Evolutionary conservation across 2,888 invertebrate species (phyloP), one percentile per base, ranked within the genome.

Genomic region (Ditylenchus weischeri): DNA sequence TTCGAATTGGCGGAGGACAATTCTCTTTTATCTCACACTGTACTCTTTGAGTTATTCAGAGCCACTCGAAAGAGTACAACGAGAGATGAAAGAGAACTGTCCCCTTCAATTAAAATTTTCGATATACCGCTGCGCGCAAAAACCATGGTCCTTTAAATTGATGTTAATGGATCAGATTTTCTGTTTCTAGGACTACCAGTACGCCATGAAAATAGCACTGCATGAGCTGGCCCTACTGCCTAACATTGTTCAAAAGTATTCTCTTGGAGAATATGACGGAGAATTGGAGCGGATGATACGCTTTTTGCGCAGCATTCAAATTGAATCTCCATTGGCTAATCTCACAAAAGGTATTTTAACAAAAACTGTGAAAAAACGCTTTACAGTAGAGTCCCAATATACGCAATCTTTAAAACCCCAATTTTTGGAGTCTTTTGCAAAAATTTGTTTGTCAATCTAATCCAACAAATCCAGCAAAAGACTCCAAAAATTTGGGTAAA

Each of bases 291-390:
- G 68, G 48, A 69, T 79, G 72, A 64, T 79, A 21, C 67, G 69
- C 15, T 79, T 80, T 65, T 65, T 80, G 35, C 64, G 69, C 23
- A 68, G 66, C 49, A 70, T 76, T 13, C 74, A 78, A 47, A 70
- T 77, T 38, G 71, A 72, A 43, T 75, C 76, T 5, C 77, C 79
- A 11, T 57, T 79, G 57, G 70, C 69, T 11, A 71, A 73, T 57
- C 66, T 77, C n/a, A 72, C 90, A 74, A 87, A 87, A n/a, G 91
- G 91, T 0, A 90, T 90, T 29, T 29, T 2, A 35, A 21, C 7
- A 18, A 19, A 19, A 18, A 18, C 7, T 57, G 57, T 35, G 5
- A 3, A 3, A 4, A 21, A 19, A 2, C 29, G 4, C 6, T 57
- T 57, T 2, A 57, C 15, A 19, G n/a, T 29, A 2, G 29, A 29